Conservation (phyloP, 2,113 vertebrate species). For the Pontoporia blainvillei region DNA sequence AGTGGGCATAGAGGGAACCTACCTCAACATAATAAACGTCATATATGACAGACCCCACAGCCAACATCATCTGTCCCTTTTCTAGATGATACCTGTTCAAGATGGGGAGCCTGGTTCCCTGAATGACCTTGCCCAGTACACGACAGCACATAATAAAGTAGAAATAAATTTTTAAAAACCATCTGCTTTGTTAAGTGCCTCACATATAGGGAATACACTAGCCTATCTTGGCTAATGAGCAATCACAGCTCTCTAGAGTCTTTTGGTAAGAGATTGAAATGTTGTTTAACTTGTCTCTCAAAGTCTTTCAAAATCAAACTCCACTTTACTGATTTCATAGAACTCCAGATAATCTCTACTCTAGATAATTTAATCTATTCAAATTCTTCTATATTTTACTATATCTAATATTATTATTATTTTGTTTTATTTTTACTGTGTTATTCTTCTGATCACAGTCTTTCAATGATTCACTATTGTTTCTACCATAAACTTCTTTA, state of each 20-base stretch:
- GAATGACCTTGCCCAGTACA: neutral
- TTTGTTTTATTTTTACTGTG: neutral
- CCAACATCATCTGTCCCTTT: neutral
- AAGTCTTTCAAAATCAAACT: constrained; percentile 12
- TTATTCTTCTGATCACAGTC: neutral
- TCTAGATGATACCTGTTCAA: neutral
- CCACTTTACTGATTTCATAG: neutral
- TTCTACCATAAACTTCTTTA: neutral
- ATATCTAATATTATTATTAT: neutral
- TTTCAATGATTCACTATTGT: neutral
- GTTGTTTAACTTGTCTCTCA: neutral
- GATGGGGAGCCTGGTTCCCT: neutral
- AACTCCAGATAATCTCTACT: neutral
- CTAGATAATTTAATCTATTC: neutral
- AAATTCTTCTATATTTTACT: neutral
- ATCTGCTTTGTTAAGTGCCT: neutral
- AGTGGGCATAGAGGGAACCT: neutral
- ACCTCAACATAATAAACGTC: neutral
- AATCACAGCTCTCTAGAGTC: neutral
- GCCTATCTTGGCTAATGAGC: neutral
- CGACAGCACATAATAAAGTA: neutral
- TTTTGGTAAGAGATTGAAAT: neutral
- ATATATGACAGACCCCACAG: neutral
- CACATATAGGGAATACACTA: neutral
- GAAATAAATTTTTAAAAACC: neutral